Evolutionary conservation across 2,113 vertebrate species (phyloP).

Genomic region (Grantiella picta): DNA sequence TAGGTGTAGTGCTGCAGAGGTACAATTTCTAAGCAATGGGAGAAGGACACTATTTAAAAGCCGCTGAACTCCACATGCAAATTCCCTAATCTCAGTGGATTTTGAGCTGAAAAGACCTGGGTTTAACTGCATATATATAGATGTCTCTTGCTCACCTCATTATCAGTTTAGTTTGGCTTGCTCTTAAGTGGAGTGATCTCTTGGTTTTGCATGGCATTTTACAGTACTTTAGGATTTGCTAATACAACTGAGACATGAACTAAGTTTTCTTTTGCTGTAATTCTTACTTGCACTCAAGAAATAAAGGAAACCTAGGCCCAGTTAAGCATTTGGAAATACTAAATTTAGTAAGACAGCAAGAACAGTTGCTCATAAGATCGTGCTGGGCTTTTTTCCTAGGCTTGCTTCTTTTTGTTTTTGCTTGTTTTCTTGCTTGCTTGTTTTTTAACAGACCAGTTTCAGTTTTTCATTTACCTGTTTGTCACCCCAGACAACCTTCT

Average conservation of each 20-base stretch:
- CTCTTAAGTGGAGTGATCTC: background rate
- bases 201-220: background rate
- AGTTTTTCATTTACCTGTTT: background rate
- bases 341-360: background rate
- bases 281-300: background rate
- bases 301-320: background rate
- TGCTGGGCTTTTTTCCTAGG: background rate
- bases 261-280: background rate
- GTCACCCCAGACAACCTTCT: background rate
- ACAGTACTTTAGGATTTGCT: background rate
- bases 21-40: background rate
- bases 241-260: background rate
- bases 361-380: background rate
- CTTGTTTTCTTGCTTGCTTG: background rate
- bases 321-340: background rate
- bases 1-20: background rate
- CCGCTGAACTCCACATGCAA: background rate
- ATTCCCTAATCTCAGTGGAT: background rate
- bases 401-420: background rate
- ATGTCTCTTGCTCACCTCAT: background rate
- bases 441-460: background rate
- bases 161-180: background rate
- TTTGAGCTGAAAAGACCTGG: background rate
- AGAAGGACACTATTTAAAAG: background rate
- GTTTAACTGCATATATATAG: accelerated